These are phyloP conservation scores for Helicorthomorpha holstii DNA, from an alignment of 1,140 invertebrate species.

Conservation along the genomic window DNA sequence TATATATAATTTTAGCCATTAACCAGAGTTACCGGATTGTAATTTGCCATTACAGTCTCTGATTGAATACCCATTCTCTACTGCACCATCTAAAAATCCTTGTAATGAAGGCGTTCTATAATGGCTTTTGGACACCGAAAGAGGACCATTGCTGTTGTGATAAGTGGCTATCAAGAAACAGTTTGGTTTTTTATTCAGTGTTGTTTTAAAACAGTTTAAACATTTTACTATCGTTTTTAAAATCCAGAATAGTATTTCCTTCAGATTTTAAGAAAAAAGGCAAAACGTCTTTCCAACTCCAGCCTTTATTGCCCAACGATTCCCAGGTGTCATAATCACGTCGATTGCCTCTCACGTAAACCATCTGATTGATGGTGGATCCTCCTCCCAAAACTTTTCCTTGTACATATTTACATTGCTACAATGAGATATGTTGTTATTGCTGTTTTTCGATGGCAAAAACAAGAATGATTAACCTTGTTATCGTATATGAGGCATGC, in stretches of 20 bases:
- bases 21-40: conserved; percentile 4
- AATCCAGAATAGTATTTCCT: conserved; percentile 10
- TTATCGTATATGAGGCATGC: conserved; percentile 50
- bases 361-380: conserved; percentile 36
- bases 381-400: conserved; percentile 27
- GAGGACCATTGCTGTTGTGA: not conserved
- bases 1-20: not conserved
- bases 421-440: not conserved
- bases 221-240: not conserved
- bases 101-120: not conserved
- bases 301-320: conserved; percentile 29
- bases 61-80: not conserved
- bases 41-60: conserved; percentile 5
- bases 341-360: conserved; percentile 48
- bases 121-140: not conserved
- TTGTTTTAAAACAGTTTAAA: not conserved
- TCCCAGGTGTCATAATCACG: conserved; percentile 46
- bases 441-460: not conserved
- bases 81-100: conserved; percentile 1
- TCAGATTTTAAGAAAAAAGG: conserved; percentile 35
- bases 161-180: not conserved
- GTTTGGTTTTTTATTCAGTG: not conserved
- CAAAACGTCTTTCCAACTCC: conserved; percentile 40
- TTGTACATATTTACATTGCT: conserved; percentile 2
- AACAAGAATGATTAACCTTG: conserved; percentile 10